Percentiles rank a stretch among this genome's conserved stretches.
phyloP scores from a whole-genome alignment of 2,797 vertebrate genomes.

The Spinus olivaceus region DNA sequence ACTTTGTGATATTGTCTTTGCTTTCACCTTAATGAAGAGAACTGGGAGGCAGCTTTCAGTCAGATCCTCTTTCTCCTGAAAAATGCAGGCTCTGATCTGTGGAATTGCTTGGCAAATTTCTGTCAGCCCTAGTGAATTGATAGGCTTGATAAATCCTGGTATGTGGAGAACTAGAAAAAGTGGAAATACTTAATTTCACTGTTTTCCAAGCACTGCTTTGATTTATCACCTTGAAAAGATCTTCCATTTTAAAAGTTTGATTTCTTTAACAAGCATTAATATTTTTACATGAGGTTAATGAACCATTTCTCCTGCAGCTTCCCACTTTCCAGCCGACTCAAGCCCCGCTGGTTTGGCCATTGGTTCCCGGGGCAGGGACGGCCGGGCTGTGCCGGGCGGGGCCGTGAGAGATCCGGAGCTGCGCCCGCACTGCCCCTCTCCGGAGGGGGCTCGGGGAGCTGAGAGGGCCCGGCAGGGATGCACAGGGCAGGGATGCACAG shows the following conservation, averaged over 20 bases:
- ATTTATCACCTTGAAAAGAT: not conserved
- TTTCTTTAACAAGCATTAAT: not conserved
- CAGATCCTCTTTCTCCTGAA: not conserved
- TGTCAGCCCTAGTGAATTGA: not conserved
- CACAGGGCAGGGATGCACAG: too few relatives aligned
- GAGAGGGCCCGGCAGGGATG: accelerated
- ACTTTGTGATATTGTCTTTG: not conserved
- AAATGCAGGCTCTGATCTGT: not conserved
- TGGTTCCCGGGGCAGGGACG: accelerated
- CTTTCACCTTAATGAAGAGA: not conserved
- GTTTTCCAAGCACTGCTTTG: not conserved
- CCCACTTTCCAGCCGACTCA: accelerated
- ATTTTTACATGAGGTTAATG: not conserved
- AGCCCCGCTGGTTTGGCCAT: accelerated
- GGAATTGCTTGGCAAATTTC: not conserved
- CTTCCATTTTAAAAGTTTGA: not conserved
- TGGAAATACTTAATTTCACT: not conserved
- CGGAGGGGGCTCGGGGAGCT: not conserved
- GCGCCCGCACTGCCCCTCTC: not conserved
- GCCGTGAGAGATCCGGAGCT: accelerated
- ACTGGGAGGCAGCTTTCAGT: not conserved
- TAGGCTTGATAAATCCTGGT: not conserved
- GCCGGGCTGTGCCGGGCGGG: accelerated
- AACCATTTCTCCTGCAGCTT: not conserved
- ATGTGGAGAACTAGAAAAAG: not conserved